A percentile compares a stretch with the other conserved stretches of the same genome.
Evolutionary conservation across 2,797 vertebrate genomes (phyloP).

Genomic region (Acipenser ruthenus): DNA sequence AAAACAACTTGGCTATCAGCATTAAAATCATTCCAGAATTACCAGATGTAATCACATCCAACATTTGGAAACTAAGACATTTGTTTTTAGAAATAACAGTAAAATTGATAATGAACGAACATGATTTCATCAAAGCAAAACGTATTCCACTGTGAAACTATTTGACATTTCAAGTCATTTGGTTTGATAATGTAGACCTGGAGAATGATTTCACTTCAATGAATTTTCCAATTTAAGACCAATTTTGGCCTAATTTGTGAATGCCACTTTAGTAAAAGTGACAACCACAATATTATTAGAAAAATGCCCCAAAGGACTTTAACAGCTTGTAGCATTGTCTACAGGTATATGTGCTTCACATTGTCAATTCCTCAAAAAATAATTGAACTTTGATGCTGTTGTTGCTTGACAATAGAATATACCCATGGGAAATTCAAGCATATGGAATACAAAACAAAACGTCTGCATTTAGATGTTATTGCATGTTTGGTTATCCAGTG

Average conservation of each 20-base stretch:
- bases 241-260: constrained; percentile 60
- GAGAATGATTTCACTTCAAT: constrained; percentile 58
- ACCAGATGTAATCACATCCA: background rate
- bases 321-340: constrained; percentile 27
- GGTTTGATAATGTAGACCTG: constrained; percentile 55
- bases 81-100: constrained; percentile 15
- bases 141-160: background rate
- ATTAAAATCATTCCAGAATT: background rate
- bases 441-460: constrained; percentile 6
- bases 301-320: constrained; percentile 11
- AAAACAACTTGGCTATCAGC: background rate
- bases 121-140: constrained; percentile 34
- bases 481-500: constrained; percentile 9
- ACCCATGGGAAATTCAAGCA: constrained; percentile 34
- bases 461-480: constrained; percentile 8
- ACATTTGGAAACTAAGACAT: background rate
- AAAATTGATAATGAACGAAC: constrained; percentile 25
- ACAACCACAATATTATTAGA: constrained; percentile 27
- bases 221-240: constrained; percentile 57
- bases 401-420: constrained; percentile 20
- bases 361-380: constrained; percentile 32
- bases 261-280: constrained; percentile 59
- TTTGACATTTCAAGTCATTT: constrained; percentile 60
- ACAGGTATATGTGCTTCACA: constrained; percentile 22
- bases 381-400: constrained; percentile 37